phyloP scores from a whole-genome alignment of 2,113 vertebrate species.

The Peromyscus polionotus region DNA sequence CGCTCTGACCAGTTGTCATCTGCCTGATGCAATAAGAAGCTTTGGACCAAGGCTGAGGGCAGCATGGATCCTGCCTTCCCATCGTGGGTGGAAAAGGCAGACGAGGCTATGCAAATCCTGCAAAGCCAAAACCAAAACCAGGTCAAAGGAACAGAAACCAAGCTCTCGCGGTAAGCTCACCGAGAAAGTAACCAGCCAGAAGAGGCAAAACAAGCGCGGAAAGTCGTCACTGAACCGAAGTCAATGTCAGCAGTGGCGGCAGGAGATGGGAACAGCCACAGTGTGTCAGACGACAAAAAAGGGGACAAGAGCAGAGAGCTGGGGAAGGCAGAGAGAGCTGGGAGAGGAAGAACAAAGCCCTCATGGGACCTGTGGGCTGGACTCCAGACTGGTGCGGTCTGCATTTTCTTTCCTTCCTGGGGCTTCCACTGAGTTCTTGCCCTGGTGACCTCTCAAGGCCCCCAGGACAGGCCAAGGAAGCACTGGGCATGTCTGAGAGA shows the following conservation, averaged over 20 bases:
- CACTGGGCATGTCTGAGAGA: neutral
- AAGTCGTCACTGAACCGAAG: neutral
- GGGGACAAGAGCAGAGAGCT: fast-evolving
- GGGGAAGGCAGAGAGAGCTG: fast-evolving
- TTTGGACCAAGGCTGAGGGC: too few relatives aligned
- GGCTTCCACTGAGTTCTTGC: too few relatives aligned
- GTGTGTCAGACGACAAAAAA: neutral
- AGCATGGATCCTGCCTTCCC: fast-evolving
- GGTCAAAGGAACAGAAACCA: neutral
- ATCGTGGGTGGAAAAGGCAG: neutral
- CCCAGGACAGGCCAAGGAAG: neutral
- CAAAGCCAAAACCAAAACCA: neutral
- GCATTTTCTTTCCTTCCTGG: too few relatives aligned
- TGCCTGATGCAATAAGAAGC: too few relatives aligned
- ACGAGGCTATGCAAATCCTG: neutral
- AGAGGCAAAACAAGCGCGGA: neutral
- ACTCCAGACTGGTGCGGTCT: neutral
- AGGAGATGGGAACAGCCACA: neutral
- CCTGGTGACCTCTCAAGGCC: neutral
- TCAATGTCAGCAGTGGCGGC: neutral
- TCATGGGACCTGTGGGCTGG: fast-evolving
- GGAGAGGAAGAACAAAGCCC: neutral
- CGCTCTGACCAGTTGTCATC: too few relatives aligned
- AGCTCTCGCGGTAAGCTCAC: neutral
- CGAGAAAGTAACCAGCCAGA: neutral